Base-by-base conservation (phyloP, 2,797 vertebrate species). In the Myripristis murdjan region DNA sequence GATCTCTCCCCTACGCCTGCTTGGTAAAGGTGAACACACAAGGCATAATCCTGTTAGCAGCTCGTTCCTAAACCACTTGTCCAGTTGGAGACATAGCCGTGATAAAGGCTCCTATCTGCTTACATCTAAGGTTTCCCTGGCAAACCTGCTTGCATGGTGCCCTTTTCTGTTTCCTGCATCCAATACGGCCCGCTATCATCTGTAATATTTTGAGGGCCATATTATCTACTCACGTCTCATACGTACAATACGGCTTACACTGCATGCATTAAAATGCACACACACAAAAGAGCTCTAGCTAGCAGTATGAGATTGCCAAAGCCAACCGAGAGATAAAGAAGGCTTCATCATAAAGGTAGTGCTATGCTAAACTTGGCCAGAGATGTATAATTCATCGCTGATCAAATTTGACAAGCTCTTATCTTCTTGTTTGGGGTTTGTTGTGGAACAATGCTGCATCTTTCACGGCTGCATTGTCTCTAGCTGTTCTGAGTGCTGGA, bases 371-470 rank as follows among this genome's bases (percentile, higher is more conserved):
- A 54, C 35, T 37, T 51, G 76, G 77, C 83, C 83, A 44, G 61
- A 26, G 65, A 87, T 91, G 88, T 86, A 84, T 91, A 89, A 93
- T 91, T 92, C 90, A 89, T 82, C 0, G 24, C 70, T 85, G 82
- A 91, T 90, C 81, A 86, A 75, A 78, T 87, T 77, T 81, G 85
- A 89, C 89, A 84, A 84, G 77, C 87, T 77, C 86, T 89, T 88
- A 89, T 88, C 83, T 82, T 47, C 52, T 76, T 60, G 68, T 85
- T 81, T 75, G 75, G 57, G 59, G 74, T 70, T 84, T 84, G 81
- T 71, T 83, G 68, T 84, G 72, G 67, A 89, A 87, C 83, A 87
- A 77, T 64, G 74, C 53, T 18, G 66, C 49, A 2, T 71, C 75
- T 71, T 69, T 72, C 49, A 55, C 7, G 43, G 58, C 73, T 66